These are phyloP conservation scores for Pelmatolapia mariae DNA, from an alignment of 2,113 vertebrate species.

Conservation along the genomic window DNA sequence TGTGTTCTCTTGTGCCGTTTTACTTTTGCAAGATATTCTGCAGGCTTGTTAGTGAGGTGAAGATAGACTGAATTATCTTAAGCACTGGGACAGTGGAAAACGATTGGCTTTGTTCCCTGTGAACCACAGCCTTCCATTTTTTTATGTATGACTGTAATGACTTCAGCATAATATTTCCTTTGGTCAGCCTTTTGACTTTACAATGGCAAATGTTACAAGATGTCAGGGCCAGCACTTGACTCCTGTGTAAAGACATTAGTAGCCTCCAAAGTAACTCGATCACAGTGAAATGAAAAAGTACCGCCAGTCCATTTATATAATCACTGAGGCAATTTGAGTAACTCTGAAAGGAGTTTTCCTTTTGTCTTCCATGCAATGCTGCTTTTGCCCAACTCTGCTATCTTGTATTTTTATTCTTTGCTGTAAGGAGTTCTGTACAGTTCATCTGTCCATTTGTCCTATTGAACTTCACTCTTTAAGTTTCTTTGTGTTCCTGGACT, in stretches of 20 bases:
- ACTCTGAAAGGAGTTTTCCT: neutral
- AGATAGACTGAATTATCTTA: conserved; percentile 19
- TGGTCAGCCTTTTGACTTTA: neutral
- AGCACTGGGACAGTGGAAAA: conserved; percentile 9
- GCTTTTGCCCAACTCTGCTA: neutral
- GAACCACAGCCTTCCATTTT: neutral
- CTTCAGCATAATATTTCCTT: neutral
- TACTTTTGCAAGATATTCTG: neutral
- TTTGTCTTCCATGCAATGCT: neutral
- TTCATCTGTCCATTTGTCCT: conserved; percentile 2
- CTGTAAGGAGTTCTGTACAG: neutral
- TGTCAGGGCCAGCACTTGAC: neutral
- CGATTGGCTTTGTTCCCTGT: conserved; percentile 21
- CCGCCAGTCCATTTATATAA: neutral
- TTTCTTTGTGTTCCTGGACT: conserved; percentile 1
- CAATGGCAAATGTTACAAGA: neutral
- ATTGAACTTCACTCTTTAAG: conserved; percentile 1
- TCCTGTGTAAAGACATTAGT: neutral
- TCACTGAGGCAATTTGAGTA: neutral
- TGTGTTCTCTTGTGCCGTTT: neutral
- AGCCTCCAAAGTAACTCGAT: neutral
- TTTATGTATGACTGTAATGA: neutral
- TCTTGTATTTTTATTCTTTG: neutral
- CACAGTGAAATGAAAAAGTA: neutral
- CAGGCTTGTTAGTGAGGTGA: conserved; percentile 18